Evolutionary conservation across 2,113 vertebrate genomes (phyloP), one percentile per base, ranked within the genome.

Genomic region (Sylvia atricapilla): DNA sequence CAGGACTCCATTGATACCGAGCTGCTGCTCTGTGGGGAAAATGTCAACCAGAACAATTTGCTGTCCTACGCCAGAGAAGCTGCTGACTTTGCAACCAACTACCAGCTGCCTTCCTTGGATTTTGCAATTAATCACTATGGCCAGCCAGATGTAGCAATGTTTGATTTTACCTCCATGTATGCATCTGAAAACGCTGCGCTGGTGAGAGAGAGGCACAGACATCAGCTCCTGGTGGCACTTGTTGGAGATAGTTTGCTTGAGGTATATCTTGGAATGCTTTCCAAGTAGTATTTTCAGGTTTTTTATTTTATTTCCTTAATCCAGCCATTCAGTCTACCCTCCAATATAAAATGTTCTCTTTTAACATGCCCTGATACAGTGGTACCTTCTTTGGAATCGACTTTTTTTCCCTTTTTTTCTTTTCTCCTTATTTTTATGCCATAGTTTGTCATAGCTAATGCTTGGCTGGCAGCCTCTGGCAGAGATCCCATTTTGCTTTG

Each of bases 141-240:
- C 63, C 99, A 99, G 93, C 98, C 99, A 13, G 99, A 99, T 21
- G 99, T 99, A 84, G 99, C 99, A 49, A 99, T 99, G 99, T 99
- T 99, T 47, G 99, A 99, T 97, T 99, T 99, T 94, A 99, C 99
- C 37, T 99, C 97, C 97, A 99, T 99, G 99, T 98, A 99, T 13
- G 99, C 99, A 25, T 99, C 99, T 1, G 99, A 99, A 97, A 99
- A 99, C 0, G 99, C 99, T 0, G 99, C 99, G 0, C 97, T 99
- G 73, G 98, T 99, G 95, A 98, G 99, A 59, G 99, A 99, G 95
- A 97, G 99, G 27, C 98, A 98, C 88, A 98, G 99, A 25, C 99
- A 99, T 97, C 98, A 98, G 68, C 98, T 99, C 44, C 98, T 99
- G 41, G 99, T 99, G 47, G 98, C 99, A 0, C 98, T 99, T 8